These are phyloP conservation scores for Onychomys leucogaster DNA, from an alignment of 2,797 vertebrate species.

Conservation along the genomic window DNA sequence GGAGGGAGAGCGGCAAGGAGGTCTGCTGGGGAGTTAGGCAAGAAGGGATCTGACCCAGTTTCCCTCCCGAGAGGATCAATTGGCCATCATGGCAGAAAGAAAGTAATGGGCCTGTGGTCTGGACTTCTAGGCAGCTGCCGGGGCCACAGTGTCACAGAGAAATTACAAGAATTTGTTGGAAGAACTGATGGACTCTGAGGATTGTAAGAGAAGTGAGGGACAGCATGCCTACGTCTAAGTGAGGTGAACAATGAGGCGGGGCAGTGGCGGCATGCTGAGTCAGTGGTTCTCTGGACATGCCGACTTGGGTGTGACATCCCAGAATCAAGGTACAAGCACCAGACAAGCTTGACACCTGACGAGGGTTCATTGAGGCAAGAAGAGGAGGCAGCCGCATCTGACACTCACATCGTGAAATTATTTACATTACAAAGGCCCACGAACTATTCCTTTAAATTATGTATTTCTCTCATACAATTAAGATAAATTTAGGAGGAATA, in stretches of 20 bases:
- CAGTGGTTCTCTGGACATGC: accelerated
- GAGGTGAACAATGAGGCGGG: not conserved
- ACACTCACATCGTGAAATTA: not conserved
- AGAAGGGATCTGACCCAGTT: not conserved
- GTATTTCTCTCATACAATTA: not conserved
- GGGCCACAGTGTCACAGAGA: not conserved
- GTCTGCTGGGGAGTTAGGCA: not conserved
- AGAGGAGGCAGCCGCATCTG: not conserved
- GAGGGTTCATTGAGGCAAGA: not conserved
- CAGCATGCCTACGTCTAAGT: accelerated
- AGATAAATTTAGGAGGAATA: slow-evolving; percentile 33
- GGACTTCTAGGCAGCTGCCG: not conserved
- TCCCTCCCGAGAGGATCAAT: not conserved
- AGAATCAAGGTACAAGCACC: not conserved
- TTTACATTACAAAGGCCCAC: slow-evolving; percentile 8
- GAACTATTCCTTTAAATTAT: slow-evolving; percentile 13
- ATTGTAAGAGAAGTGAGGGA: not conserved
- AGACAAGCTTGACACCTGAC: no score
- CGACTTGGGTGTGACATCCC: not conserved
- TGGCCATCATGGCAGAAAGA: not conserved
- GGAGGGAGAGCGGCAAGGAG: not conserved
- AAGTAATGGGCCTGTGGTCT: not conserved
- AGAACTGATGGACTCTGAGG: not conserved
- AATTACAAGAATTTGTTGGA: no score
- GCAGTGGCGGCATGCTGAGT: not conserved